phyloP scores from a whole-genome alignment of 2,797 vertebrate species.

The Tauraco hartlaubi region DNA sequence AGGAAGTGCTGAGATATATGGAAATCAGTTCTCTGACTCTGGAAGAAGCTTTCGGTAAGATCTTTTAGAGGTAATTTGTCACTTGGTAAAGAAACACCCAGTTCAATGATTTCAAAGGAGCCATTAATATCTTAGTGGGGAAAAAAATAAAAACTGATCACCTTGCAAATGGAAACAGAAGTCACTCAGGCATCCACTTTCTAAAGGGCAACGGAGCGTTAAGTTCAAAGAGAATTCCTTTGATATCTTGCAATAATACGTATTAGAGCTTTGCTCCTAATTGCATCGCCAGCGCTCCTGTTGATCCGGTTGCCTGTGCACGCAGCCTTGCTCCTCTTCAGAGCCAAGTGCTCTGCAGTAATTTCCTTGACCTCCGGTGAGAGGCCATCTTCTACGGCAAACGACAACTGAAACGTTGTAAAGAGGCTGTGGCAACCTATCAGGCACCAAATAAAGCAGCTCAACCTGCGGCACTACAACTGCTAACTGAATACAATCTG shows the following conservation, averaged over 20 bases:
- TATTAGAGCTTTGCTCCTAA: background rate
- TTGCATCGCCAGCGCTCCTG: background rate
- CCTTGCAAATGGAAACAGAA: background rate
- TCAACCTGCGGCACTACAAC: background rate
- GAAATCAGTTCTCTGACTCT: background rate
- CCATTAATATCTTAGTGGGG: background rate
- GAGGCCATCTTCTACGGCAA: background rate
- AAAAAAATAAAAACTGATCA: background rate
- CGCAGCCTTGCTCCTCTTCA: background rate
- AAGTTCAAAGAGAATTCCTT: background rate
- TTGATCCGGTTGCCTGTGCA: background rate
- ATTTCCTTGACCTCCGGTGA: background rate
- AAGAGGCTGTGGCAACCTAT: background rate
- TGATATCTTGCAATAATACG: background rate
- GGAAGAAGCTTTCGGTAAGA: background rate
- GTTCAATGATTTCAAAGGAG: background rate
- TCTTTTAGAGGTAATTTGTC: background rate
- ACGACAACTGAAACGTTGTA: background rate
- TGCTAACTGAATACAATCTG: background rate
- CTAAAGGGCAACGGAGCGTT: background rate
- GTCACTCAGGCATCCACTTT: background rate
- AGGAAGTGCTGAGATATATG: background rate
- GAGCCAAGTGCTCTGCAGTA: background rate
- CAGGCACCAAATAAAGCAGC: background rate
- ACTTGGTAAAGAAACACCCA: background rate